Evolutionary conservation across 2,113 vertebrate species (phyloP).

Genomic region (Trematocara variabile): DNA sequence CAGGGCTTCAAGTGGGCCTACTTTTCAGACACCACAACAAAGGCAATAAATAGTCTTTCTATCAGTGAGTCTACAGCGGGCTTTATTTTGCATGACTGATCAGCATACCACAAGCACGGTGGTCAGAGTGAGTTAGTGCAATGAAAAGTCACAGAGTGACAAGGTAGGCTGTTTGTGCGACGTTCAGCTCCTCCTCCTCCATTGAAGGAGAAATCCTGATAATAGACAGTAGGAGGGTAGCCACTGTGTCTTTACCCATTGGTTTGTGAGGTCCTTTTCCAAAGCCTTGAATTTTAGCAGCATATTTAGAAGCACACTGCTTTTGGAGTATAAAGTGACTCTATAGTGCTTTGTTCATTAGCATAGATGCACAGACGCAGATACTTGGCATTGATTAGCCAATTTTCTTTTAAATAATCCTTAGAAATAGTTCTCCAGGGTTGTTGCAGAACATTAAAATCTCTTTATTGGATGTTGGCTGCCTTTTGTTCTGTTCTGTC

Average conservation of each 20-base stretch:
- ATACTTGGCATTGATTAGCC: not conserved
- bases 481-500: not conserved
- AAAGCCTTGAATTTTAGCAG: not conserved
- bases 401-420: not conserved
- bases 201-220: not conserved
- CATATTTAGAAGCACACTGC: not conserved
- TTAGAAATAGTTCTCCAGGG: not conserved
- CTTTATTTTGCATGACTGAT: constrained; percentile 26
- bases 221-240: not conserved
- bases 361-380: not conserved
- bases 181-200: not conserved
- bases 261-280: not conserved
- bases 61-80: not conserved
- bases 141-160: not conserved
- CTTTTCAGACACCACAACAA: constrained; percentile 38
- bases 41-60: constrained; percentile 15
- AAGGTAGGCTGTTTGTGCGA: not conserved
- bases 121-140: not conserved
- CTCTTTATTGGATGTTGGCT: not conserved
- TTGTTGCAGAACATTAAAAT: not conserved
- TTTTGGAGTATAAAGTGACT: not conserved
- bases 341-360: not conserved
- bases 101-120: not conserved
- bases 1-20: constrained; percentile 52
- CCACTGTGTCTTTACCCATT: not conserved